A percentile compares a stretch with the other conserved stretches of the same genome.
Evolutionary conservation across 2,113 vertebrate genomes (phyloP).

Genomic region (Paradisaea rubra): DNA sequence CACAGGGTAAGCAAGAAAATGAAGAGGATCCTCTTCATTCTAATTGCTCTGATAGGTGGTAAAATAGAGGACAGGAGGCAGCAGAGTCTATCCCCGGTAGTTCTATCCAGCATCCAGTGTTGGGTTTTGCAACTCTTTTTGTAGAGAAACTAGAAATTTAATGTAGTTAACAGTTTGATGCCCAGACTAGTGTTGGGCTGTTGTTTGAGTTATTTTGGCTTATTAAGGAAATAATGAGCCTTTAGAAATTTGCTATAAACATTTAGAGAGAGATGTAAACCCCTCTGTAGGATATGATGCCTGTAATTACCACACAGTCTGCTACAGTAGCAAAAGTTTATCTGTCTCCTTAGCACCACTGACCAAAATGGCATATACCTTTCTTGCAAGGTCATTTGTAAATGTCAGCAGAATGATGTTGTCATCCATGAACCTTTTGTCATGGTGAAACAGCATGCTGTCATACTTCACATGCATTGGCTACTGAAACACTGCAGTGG

Average conservation of each 20-base stretch:
- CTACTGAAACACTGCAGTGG: not conserved
- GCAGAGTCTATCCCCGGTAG: not conserved
- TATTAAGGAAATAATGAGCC: not conserved
- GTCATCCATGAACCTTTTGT: not conserved
- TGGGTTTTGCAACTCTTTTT: not conserved
- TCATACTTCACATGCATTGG: not conserved
- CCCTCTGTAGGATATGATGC: not conserved
- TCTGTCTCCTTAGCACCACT: not conserved
- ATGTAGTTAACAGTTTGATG: not conserved
- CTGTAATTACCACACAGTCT: not conserved
- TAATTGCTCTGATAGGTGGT: not conserved
- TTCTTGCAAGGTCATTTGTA: not conserved
- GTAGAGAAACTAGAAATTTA: not conserved
- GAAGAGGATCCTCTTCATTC: not conserved
- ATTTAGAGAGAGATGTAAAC: not conserved
- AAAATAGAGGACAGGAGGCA: not conserved
- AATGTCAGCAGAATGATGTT: not conserved
- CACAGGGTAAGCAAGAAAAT: conserved; percentile 79
- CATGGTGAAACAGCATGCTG: not conserved
- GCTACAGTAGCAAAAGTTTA: not conserved
- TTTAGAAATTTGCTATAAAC: not conserved
- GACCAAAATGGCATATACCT: not conserved
- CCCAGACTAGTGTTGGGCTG: not conserved
- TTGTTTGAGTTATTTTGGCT: not conserved
- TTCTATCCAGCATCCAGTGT: not conserved